Evolutionary conservation across 2,888 invertebrate species (phyloP).

Genomic region (Ctena decussata): DNA sequence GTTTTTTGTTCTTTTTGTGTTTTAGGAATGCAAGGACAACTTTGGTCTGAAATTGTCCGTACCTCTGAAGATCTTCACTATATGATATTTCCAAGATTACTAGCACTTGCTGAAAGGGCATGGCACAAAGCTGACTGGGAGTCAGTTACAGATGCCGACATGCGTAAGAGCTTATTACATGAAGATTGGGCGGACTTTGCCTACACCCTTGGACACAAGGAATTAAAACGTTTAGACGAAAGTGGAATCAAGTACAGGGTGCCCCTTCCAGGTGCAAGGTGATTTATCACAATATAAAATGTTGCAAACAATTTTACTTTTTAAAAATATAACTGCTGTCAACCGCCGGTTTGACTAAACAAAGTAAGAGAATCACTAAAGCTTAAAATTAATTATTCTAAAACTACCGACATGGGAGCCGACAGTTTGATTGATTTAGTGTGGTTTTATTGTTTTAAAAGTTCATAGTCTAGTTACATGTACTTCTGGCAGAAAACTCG

Average conservation of each 20-base stretch:
- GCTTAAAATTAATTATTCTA: too few relatives aligned
- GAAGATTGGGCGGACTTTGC: slow-evolving; percentile 74
- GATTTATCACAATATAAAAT: too few relatives aligned
- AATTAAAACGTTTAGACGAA: slow-evolving; percentile 69
- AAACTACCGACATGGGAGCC: too few relatives aligned
- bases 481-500: too few relatives aligned
- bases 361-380: too few relatives aligned
- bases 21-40: slow-evolving; percentile 80
- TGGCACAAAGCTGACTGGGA: slow-evolving; percentile 82
- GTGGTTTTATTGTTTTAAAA: too few relatives aligned
- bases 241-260: slow-evolving; percentile 68
- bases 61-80: slow-evolving; percentile 62
- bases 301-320: too few relatives aligned
- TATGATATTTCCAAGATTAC: slow-evolving; percentile 74
- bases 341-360: too few relatives aligned
- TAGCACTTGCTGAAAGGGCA: slow-evolving; percentile 80
- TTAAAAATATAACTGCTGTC: too few relatives aligned
- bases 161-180: slow-evolving; percentile 12
- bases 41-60: slow-evolving; percentile 77
- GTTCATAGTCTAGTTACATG: too few relatives aligned
- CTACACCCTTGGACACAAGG: slow-evolving; percentile 69
- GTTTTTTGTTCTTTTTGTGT: neutral
- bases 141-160: slow-evolving; percentile 20
- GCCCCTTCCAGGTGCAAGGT: slow-evolving; percentile 76
- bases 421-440: too few relatives aligned